These are phyloP conservation scores for Potamarius usumacintae DNA, from an alignment of 2,113 vertebrate species.

Conservation along the genomic window DNA sequence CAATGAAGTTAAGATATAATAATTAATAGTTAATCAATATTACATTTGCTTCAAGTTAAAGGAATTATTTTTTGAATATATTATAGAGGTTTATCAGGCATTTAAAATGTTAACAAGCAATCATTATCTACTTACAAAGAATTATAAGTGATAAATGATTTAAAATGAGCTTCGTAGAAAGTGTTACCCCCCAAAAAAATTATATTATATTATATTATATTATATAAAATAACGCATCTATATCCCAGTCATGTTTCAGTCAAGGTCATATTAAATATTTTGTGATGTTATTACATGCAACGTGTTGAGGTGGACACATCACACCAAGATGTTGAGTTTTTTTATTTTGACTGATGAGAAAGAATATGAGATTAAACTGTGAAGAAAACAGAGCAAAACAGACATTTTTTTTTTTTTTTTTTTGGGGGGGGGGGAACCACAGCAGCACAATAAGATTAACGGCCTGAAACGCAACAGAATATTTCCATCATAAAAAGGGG, in stretches of 20 bases:
- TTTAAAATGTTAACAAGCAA: not conserved
- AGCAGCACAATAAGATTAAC: conserved; percentile 2
- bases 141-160: not conserved
- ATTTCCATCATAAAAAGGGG: conserved; percentile 47
- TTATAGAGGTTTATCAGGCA: not conserved
- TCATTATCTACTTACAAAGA: not conserved
- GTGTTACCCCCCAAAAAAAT: not conserved
- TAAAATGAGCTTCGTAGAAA: not conserved
- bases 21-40: not conserved
- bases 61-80: not conserved
- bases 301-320: not conserved
- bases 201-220: too few species aligned
- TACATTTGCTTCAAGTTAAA: not conserved
- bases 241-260: not conserved
- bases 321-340: not conserved
- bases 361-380: conserved; percentile 1
- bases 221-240: not conserved
- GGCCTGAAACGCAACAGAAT: conserved; percentile 17
- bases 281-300: not conserved
- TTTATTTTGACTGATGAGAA: not conserved
- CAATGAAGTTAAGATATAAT: too few species aligned
- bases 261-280: not conserved
- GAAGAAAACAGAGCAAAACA: not conserved
- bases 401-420: too few species aligned
- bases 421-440: not conserved